Evolutionary conservation across 2,888 invertebrate species (phyloP).

Genomic region (Sphecodes monilicornis): DNA sequence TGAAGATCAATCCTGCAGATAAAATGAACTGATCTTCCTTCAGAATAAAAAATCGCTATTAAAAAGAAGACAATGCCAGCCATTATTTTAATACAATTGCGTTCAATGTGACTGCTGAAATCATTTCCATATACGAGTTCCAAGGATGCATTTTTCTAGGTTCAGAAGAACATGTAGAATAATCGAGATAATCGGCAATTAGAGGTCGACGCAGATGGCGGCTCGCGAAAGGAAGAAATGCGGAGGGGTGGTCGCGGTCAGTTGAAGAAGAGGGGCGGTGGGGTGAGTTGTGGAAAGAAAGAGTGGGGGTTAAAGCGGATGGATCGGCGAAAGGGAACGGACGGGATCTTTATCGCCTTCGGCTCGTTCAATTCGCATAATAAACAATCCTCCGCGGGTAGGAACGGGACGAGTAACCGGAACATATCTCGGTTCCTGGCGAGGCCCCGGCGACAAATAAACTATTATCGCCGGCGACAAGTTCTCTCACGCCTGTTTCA

Average conservation of each 20-base stretch:
- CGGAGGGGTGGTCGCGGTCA: conserved; percentile 14
- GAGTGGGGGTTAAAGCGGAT: conserved; percentile 30
- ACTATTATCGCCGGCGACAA: conserved; percentile 84
- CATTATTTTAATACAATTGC: background rate
- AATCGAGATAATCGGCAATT: conserved; percentile 24
- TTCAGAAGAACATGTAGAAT: background rate
- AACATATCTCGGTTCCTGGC: conserved; percentile 81
- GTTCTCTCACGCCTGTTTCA: conserved; percentile 82
- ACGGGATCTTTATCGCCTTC: conserved; percentile 83
- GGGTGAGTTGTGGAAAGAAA: background rate
- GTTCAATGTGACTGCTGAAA: background rate
- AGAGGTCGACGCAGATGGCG: background rate
- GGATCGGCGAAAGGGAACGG: conserved; percentile 62
- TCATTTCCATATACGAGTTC: background rate
- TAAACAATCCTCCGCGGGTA: conserved; percentile 81
- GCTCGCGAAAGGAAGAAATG: conserved; percentile 10
- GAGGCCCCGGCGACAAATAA: conserved; percentile 82
- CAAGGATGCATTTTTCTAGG: background rate
- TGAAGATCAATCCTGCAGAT: too few relatives aligned
- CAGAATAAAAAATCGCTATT: too few relatives aligned
- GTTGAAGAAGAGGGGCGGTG: background rate
- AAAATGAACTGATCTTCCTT: too few relatives aligned
- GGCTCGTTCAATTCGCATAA: conserved; percentile 83
- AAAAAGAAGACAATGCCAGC: too few relatives aligned
- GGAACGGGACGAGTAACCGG: conserved; percentile 80